Evolutionary conservation across 2,888 invertebrate species (phyloP), one percentile per base, ranked within the genome.

Genomic region (Adineta ricciae): DNA sequence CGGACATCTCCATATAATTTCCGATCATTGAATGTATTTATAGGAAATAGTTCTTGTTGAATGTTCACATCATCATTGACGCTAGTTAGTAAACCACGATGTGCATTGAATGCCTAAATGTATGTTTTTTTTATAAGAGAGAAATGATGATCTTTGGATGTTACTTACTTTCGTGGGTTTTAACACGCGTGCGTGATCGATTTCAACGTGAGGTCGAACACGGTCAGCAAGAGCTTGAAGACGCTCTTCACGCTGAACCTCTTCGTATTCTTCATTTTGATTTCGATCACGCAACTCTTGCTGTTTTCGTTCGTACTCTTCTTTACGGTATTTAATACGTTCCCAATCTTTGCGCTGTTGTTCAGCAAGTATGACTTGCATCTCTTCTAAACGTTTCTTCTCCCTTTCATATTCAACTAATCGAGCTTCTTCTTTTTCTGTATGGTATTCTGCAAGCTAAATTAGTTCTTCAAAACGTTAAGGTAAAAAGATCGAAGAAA

Each of bases 131-230:
- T n/a, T n/a, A n/a, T n/a, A n/a, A n/a, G n/a, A n/a, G n/a, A n/a
- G n/a, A n/a, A n/a, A n/a, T n/a, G n/a, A n/a, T n/a, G n/a, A n/a
- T n/a, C n/a, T n/a, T n/a, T n/a, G n/a, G n/a, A n/a, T n/a, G n/a
- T n/a, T n/a, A 46, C 11, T 78, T 78, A 78, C 83, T 56, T 83
- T 52, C 8, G 83, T 83, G 11, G 54, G 54, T 24, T 56, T 32
- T 24, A 83, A 36, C 24, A 83, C 54, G 24, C 83, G 83, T 32
- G 83, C 46, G 27, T 36, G 50, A 56, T 83, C 83, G 9, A 36
- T 36, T 83, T 83, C 83, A 52, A 83, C 50, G 36, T 83, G 83
- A n/a, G 83, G 83, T n/a, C 54, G 83, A 83, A 83, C 83, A n/a
- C 32, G 41, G 21, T 52, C 54, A 36, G 38, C 36, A 49, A 83